Evolutionary conservation across 2,113 vertebrate species (phyloP), one percentile per base, ranked within the genome.

Genomic region (Ailuropoda melanoleuca): DNA sequence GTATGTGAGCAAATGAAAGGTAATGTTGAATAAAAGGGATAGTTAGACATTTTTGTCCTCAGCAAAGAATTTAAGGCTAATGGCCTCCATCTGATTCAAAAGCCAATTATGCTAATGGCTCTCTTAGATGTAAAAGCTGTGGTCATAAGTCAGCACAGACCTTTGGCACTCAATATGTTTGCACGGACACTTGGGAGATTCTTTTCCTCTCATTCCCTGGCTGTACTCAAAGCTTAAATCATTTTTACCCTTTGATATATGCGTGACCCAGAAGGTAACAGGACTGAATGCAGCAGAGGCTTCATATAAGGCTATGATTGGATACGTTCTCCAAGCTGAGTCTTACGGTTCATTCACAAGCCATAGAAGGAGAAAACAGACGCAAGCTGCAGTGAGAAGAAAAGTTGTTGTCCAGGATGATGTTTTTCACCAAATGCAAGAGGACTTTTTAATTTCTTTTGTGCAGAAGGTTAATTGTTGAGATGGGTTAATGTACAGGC

Each of bases 71-170:
- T 98, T 98, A 97, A 98, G 97, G 97, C 96, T 98, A 98, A 98
- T 97, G 97, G 84, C 95, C 91, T 98, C 97, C 91, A 88, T 98
- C 94, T 96, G 82, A 97, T 98, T 93, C 97, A 85, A 90, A 98
- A 98, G 94, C 97, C 98, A 98, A 98, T 99, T 99, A 99, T 97
- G 96, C 97, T 98, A 99, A 99, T 98, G 75, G 72, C 70, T 24
- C 92, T 64, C 0, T 96, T 88, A 97, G 98, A 98, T 95, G 88
- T 98, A n/a, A 97, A 98, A 98, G 95, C 97, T 66, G 3, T 66
- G 97, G 72, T 97, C 0, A 0, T 96, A 80, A 97, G 96, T 98
- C 97, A 97, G 56, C 91, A 92, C 8, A 34, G 96, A 91, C 95
- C 88, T 86, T 97, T 97, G 56, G 0, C 56, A 9, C 88, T 78